Evolutionary conservation across 2,113 vertebrate species (phyloP).

Genomic region (Nasalis larvatus): DNA sequence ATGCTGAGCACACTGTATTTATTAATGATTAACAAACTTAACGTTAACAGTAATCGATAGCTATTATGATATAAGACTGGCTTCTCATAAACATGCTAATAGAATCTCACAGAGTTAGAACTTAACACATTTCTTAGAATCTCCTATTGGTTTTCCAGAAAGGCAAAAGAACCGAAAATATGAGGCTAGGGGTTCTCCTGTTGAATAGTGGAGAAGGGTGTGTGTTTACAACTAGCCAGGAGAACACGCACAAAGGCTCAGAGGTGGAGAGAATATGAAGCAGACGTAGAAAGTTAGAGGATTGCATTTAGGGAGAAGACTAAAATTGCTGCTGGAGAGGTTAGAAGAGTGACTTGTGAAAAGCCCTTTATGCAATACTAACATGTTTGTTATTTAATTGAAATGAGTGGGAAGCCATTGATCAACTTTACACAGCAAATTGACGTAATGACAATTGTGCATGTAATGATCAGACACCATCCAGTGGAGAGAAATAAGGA

Average conservation of each 20-base stretch:
- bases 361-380: neutral
- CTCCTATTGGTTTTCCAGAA: neutral
- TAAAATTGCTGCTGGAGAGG: neutral
- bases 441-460: neutral
- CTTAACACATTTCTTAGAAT: neutral
- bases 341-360: neutral
- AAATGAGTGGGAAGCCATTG: neutral
- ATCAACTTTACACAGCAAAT: neutral
- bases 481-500: accelerated
- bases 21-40: neutral
- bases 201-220: accelerated
- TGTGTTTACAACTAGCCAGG: neutral
- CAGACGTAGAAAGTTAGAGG: neutral
- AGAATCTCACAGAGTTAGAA: neutral
- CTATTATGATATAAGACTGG: neutral
- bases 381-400: neutral
- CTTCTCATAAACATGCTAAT: neutral
- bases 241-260: neutral
- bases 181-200: neutral
- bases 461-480: neutral
- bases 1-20: neutral
- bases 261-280: neutral
- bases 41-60: neutral
- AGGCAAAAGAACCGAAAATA: neutral
- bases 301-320: neutral